Base-by-base conservation (phyloP, 2,113 vertebrate genomes). In the Tringa solitaria region DNA sequence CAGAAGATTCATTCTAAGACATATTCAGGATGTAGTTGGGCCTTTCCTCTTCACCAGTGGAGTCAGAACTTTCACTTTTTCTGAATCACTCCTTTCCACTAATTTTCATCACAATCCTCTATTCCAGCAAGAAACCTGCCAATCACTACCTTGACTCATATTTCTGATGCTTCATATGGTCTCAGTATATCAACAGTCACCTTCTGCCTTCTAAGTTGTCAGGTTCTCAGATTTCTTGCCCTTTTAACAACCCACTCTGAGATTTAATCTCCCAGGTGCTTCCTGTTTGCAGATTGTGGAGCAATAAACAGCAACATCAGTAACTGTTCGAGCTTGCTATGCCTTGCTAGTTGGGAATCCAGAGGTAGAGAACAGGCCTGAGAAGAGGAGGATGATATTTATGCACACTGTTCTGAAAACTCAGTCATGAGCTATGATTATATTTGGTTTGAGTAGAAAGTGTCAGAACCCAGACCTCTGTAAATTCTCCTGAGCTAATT, bases 231-330 rank as follows among this genome's bases (percentile, higher is more conserved):
- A 90, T 93, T 96, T 97, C 93, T 64, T 95, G 39, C 68, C 45
- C 77, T 89, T 94, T 94, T 96, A 95, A 96, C 81, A 93, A 93
- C 37, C 30, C 59, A 53, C 35, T n/a, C 85, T 33, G 73, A 96
- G 90, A 86, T 90, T 95, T 95, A 93, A 92, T 94, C 80, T 96
- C 86, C 86, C 96, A 97, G 96, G 96, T 96, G 92, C 72, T 96
- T 96, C 96, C 95, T 95, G 95, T 95, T 94, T 95, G 90, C 57
- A 81, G 86, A 89, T 46, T 79, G 67, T 72, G 56, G 84, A 87
- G 94, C 80, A 95, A 95, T 93, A 96, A 95, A 96, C 91, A 93
- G 93, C 60, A 87, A 89, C 80, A 78, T 69, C 81, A 81, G 39
- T 57, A 76, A 70, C 46, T 37, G 28, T 18, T 27, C 10, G 65